These are phyloP conservation scores for Lasioglossum zephyrum DNA, from an alignment of 2,888 invertebrate species.

Conservation along the genomic window DNA sequence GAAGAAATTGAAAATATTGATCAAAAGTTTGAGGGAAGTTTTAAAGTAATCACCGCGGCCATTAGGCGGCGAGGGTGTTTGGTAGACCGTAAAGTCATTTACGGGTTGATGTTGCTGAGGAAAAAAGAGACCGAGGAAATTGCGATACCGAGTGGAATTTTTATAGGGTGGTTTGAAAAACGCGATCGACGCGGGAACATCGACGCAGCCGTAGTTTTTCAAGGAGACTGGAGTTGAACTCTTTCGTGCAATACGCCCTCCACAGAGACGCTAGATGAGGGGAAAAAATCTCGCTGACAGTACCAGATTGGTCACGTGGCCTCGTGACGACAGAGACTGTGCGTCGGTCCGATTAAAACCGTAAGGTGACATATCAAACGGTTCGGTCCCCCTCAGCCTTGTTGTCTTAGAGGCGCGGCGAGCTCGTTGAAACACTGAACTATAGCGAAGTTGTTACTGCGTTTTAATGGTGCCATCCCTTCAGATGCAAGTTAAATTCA, in stretches of 20 bases:
- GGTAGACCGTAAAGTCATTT: constrained; percentile 7
- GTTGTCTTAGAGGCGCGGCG: neutral
- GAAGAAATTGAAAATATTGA: constrained; percentile 28
- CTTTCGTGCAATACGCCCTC: no score
- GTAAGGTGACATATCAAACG: no score
- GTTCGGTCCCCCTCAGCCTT: neutral
- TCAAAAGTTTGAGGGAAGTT: neutral
- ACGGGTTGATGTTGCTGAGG: neutral
- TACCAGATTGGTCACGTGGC: no score
- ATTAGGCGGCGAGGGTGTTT: neutral
- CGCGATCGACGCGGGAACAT: neutral
- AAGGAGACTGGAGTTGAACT: neutral
- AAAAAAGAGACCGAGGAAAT: neutral
- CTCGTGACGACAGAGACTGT: no score
- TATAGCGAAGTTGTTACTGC: neutral
- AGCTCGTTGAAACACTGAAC: neutral
- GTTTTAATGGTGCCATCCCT: constrained; percentile 15
- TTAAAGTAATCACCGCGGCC: neutral
- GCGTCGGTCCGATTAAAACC: no score
- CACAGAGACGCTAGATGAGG: no score
- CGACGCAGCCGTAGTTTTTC: neutral
- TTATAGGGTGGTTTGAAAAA: neutral
- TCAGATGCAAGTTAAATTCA: constrained; percentile 19
- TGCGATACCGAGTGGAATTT: constrained; percentile 2
- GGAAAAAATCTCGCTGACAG: no score